These are phyloP conservation scores for Phalangium opilio DNA, from an alignment of 2,888 invertebrate species.

Conservation along the genomic window DNA sequence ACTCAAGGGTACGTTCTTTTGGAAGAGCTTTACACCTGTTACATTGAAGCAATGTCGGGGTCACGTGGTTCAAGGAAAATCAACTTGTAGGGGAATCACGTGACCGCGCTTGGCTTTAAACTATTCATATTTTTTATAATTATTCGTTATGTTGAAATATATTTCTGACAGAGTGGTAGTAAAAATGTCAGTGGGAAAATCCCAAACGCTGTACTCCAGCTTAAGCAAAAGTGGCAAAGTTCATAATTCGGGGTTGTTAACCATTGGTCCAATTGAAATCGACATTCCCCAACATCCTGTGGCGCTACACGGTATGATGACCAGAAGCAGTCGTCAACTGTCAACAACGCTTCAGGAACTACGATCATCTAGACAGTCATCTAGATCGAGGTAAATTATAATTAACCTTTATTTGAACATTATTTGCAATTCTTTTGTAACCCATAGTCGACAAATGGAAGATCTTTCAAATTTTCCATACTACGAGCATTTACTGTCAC, in stretches of 20 bases:
- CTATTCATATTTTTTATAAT: too few species aligned
- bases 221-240: slow-evolving; percentile 55
- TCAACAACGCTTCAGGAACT: slow-evolving; percentile 73
- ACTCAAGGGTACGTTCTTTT: slow-evolving; percentile 56
- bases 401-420: too few species aligned
- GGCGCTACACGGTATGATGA: slow-evolving; percentile 95
- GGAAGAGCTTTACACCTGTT: too few species aligned
- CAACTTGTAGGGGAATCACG: too few species aligned
- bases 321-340: slow-evolving; percentile 77
- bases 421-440: too few species aligned
- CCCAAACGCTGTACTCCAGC: slow-evolving; percentile 79
- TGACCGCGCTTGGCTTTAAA: too few species aligned
- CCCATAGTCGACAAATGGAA: slow-evolving; percentile 11
- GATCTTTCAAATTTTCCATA: slow-evolving; percentile 3
- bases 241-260: slow-evolving; percentile 62
- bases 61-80: too few species aligned
- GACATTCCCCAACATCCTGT: slow-evolving; percentile 98
- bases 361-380: slow-evolving; percentile 21
- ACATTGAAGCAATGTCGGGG: too few species aligned
- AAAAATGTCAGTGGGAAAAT: slow-evolving; percentile 78
- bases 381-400: slow-evolving; percentile 7
- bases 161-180: slow-evolving; percentile 93
- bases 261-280: slow-evolving; percentile 74
- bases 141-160: too few species aligned
- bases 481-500: not conserved